Evolutionary conservation across 2,113 vertebrate species (phyloP), one percentile per base, ranked within the genome.

Genomic region (Corythaixoides concolor): DNA sequence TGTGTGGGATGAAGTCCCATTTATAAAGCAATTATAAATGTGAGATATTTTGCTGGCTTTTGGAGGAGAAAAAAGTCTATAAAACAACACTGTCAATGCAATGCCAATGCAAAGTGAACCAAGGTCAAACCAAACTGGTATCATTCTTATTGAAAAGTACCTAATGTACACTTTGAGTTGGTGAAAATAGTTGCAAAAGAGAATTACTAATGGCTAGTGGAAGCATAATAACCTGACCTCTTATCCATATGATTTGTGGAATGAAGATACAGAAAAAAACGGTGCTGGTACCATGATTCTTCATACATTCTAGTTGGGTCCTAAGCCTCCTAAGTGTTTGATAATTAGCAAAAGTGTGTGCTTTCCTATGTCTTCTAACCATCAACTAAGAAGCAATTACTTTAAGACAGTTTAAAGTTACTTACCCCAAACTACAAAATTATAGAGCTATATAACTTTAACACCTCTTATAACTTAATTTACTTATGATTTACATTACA

Each of bases 11-110:
- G 95, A 79, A 89, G 66, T 89, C 84, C 66, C 87, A 91, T 95
- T 96, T 96, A 93, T 95, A 96, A 96, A 95, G 84, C 92, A 97
- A 93, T 97, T 92, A 96, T 92, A 95, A 96, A 88, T 96, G 88
- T 93, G 75, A 92, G 80, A 91, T 89, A 85, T 95, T 95, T 93
- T 4, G 1, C 80, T 95, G 77, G 59, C 62, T 92, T 93, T 95
- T 92, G 43, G 68, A 66, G 60, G 52, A 81, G 76, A 83, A 86
- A 95, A 85, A 92, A 49, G 49, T 85, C 66, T 72, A 33, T 93
- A 76, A 82, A 92, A 66, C 62, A 94, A 24, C 78, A 55, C 39
- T 66, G 67, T 74, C 81, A 92, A 14, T 77, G 62, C 67, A 92
- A 84, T 72, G n/a, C 66, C 70, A 85, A 20, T 76, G 45, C 62